A percentile compares a stretch with the other conserved stretches of the same genome.
These are phyloP conservation scores for Periplaneta americana DNA, from an alignment of 1,140 invertebrate genomes.

Conservation along the genomic window DNA sequence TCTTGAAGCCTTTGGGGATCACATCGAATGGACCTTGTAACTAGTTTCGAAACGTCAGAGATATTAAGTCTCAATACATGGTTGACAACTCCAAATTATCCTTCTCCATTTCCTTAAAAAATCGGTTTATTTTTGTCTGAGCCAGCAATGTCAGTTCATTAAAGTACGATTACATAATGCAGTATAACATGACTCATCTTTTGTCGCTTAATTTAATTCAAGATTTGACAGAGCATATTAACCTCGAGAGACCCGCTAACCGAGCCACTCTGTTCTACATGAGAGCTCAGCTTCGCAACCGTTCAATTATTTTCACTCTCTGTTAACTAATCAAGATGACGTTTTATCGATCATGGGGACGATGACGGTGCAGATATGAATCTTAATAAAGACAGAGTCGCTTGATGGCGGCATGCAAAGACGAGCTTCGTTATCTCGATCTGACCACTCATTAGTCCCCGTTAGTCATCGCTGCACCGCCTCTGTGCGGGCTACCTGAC, in stretches of 20 bases:
- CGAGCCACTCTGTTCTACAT: neutral
- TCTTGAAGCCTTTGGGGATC: no score
- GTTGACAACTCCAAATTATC: no score
- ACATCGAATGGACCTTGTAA: no score
- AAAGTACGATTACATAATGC: neutral
- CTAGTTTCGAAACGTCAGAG: no score
- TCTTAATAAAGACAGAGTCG: neutral
- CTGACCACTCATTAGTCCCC: neutral
- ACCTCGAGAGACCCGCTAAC: no score
- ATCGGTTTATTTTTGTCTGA: no score
- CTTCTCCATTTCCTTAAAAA: neutral
- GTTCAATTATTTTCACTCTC: neutral
- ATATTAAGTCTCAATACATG: no score
- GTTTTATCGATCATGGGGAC: neutral
- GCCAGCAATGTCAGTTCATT: neutral
- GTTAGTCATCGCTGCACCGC: neutral
- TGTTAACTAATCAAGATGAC: neutral
- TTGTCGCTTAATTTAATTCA: neutral
- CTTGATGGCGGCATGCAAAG: neutral
- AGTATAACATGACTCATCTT: neutral
- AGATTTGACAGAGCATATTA: neutral
- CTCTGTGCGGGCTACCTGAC: no score
- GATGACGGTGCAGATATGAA: neutral
- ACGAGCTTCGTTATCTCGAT: neutral
- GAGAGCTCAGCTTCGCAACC: neutral